These are phyloP conservation scores for Aspiorhynchus laticeps DNA, from an alignment of 2,113 vertebrate genomes.

Conservation along the genomic window DNA sequence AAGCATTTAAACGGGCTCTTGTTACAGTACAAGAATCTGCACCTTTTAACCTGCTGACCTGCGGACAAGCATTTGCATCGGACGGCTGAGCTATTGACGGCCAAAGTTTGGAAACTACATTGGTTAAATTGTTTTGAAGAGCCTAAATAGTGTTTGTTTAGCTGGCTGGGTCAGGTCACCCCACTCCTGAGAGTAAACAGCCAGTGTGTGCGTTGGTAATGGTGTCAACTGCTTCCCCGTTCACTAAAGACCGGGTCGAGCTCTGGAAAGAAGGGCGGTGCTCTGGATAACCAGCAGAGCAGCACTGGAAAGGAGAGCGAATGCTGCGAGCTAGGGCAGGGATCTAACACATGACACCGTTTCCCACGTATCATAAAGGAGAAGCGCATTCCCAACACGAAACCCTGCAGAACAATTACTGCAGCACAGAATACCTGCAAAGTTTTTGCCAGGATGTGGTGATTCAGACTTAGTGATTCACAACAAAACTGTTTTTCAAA, in stretches of 20 bases:
- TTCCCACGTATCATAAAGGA: constrained; percentile 48
- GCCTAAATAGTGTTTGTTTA: constrained; percentile 37
- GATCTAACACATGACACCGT: constrained; percentile 40
- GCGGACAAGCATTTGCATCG: background rate
- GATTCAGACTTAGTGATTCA: background rate
- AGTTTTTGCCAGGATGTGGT: background rate
- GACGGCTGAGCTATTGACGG: background rate
- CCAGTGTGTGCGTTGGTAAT: constrained; percentile 22
- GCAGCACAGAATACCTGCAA: background rate
- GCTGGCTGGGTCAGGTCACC: constrained; percentile 40
- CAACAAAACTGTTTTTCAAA: background rate
- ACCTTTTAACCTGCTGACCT: background rate
- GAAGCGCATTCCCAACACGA: constrained; percentile 49
- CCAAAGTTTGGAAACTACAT: background rate
- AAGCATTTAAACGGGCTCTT: background rate
- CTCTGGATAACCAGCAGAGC: constrained; percentile 11
- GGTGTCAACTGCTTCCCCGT: constrained; percentile 23
- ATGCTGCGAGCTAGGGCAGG: constrained; percentile 50
- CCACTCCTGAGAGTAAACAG: constrained; percentile 24
- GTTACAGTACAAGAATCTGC: background rate
- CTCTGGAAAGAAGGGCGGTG: background rate
- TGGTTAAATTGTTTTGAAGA: constrained; percentile 11
- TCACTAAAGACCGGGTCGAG: constrained; percentile 2
- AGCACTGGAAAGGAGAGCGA: constrained; percentile 44
- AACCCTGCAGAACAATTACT: background rate